A percentile compares a stretch with the other conserved stretches of the same genome.
These are phyloP conservation scores for Ophion costatus DNA, from an alignment of 2,888 invertebrate genomes.

Conservation along the genomic window DNA sequence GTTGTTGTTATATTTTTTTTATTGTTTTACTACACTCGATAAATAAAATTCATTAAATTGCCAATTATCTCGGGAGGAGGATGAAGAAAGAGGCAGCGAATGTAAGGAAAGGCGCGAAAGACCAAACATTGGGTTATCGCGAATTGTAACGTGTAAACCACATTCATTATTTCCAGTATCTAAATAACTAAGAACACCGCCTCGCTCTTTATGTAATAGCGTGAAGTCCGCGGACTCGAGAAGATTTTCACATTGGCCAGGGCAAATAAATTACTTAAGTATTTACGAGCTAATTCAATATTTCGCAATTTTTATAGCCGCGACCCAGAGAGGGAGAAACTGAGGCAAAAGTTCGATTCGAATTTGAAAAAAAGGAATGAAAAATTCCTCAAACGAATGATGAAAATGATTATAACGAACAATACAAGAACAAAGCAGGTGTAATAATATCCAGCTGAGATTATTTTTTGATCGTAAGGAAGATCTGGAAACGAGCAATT, in stretches of 20 bases:
- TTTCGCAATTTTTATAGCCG: background rate
- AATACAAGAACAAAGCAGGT: background rate
- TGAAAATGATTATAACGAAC: background rate
- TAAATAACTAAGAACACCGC: slow-evolving; percentile 10
- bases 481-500: background rate
- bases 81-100: background rate
- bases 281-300: background rate
- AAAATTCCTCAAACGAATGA: background rate
- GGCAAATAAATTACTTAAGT: background rate
- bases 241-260: background rate
- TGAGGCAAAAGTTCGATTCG: background rate
- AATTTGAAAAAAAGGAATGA: background rate
- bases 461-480: background rate
- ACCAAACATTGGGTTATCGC: slow-evolving; percentile 55
- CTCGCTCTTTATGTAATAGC: slow-evolving; percentile 34
- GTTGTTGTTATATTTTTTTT: slow-evolving; percentile 1
- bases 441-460: background rate
- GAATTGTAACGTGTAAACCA: slow-evolving; percentile 16
- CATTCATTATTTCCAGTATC: slow-evolving; percentile 39
- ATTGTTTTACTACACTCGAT: slow-evolving; percentile 42
- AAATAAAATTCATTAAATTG: slow-evolving; percentile 40
- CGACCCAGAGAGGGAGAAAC: background rate
- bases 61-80: slow-evolving; percentile 10
- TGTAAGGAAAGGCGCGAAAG: slow-evolving; percentile 9
- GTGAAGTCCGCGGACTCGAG: background rate